These are phyloP conservation scores for Toxotes lorentzi DNA, from an alignment of 2,797 vertebrate genomes.

Conservation along the genomic window DNA sequence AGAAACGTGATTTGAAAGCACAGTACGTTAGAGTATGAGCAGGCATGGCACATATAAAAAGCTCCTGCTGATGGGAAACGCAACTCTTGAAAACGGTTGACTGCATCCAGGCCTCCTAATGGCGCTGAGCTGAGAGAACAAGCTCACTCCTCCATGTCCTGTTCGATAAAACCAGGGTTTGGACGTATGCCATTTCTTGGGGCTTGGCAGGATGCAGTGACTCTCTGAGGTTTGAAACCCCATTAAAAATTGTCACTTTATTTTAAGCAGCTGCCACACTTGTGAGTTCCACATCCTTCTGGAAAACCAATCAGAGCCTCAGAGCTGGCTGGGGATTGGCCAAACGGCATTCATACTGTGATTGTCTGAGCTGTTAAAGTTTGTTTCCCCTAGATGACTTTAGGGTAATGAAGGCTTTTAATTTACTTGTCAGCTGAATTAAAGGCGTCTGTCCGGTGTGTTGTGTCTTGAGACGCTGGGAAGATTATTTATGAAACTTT, in stretches of 20 bases:
- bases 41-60: conserved; percentile 66
- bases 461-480: conserved; percentile 79
- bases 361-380: conserved; percentile 78
- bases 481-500: conserved; percentile 80
- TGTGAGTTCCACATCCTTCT: conserved; percentile 82
- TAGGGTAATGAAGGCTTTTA: conserved; percentile 80
- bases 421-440: conserved; percentile 78
- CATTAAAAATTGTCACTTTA: conserved; percentile 86
- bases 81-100: conserved; percentile 85
- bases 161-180: conserved; percentile 86
- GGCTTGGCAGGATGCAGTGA: conserved; percentile 81
- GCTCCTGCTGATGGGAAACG: conserved; percentile 57
- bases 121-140: conserved; percentile 88
- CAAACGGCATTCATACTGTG: conserved; percentile 56
- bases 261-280: conserved; percentile 84
- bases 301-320: conserved; percentile 80
- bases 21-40: conserved; percentile 30
- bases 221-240: conserved; percentile 84
- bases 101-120: conserved; percentile 85
- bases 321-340: conserved; percentile 61
- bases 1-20: conserved; percentile 31
- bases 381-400: conserved; percentile 70
- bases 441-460: conserved; percentile 76
- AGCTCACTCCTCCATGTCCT: conserved; percentile 88
- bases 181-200: conserved; percentile 76